Conservation (phyloP, 2,888 invertebrate species). For the Notodonta ziczac region DNA sequence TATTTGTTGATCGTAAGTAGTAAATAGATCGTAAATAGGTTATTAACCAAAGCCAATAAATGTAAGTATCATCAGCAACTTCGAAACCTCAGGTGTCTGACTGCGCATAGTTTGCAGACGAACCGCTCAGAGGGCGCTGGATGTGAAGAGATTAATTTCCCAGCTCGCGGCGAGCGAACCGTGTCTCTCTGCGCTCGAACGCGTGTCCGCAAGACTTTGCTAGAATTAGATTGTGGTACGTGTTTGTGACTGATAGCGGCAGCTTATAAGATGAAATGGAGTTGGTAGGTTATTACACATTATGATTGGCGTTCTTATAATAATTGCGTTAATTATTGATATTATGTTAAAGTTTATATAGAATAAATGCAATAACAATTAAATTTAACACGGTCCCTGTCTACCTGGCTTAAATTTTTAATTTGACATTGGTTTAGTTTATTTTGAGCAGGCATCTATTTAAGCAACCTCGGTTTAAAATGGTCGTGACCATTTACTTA, state of each 20-base stretch:
- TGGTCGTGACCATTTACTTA: no score
- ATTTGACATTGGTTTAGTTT: no score
- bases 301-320: not conserved
- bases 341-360: no score
- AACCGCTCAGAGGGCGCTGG: not conserved
- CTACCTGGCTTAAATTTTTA: no score
- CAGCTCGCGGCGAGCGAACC: conserved; percentile 22
- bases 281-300: not conserved
- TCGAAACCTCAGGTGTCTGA: conserved; percentile 9
- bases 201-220: conserved; percentile 17
- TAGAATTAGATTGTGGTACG: conserved; percentile 6
- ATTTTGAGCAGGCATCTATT: no score
- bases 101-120: not conserved
- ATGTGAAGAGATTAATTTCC: conserved; percentile 29
- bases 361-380: no score
- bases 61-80: conserved; percentile 15
- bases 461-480: no score
- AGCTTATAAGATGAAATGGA: not conserved
- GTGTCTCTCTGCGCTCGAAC: conserved; percentile 27
- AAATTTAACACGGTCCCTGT: no score
- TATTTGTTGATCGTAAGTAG: not conserved
- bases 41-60: conserved; percentile 6
- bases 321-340: no score
- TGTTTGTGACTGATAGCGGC: conserved; percentile 2
- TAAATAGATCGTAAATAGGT: no score